Base-by-base conservation (phyloP, 2,888 invertebrate genomes). In the Habroteleia sp. region DNA sequence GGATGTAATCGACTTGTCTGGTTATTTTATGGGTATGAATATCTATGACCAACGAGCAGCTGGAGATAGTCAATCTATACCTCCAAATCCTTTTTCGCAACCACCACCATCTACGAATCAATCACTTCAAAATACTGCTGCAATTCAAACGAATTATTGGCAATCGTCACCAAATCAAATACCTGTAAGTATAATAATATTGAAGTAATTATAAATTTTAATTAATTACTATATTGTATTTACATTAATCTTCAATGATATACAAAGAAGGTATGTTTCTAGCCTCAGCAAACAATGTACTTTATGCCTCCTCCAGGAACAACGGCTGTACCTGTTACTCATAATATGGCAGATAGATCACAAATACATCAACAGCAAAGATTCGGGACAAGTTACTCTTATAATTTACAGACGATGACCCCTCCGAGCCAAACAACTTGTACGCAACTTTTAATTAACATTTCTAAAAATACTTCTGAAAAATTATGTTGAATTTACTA, bases 271-370 rank as follows among this genome's bases (percentile, higher is more conserved):
- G 2, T 31, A 5, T 2, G 16, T 35, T 76, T 69, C 10, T 62
- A 87, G 86, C 81, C 85, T 0, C 88, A 87, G 50, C 88, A 88
- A 68, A 78, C 87, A 11, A 87, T 88, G 88, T 88, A 87, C 69
- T 87, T 88, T 27, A 83, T 87, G 54, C 86, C 87, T 54, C 86
- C 88, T 14, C 80, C 86, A 20, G 84, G 82, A 65, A 79, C 85
- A 16, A 54, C 71, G 23, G 77, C 86, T n/a, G 79, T 87, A 35
- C 77, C 84, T 5, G 81, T 86, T 1, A 82, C 83, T 54, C 87
- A 86, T 44, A 82, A 80, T 77, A 79, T 84, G 7, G 77, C 77
- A 2, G 87, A 88, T 4, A 81, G 85, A 39, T 81, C 82, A 11
- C 82, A 79, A 10, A 46, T 84, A 44, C 85, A 84, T 41, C 85